phyloP scores from a whole-genome alignment of 2,113 vertebrate species.

The Lipophrys pholis region DNA sequence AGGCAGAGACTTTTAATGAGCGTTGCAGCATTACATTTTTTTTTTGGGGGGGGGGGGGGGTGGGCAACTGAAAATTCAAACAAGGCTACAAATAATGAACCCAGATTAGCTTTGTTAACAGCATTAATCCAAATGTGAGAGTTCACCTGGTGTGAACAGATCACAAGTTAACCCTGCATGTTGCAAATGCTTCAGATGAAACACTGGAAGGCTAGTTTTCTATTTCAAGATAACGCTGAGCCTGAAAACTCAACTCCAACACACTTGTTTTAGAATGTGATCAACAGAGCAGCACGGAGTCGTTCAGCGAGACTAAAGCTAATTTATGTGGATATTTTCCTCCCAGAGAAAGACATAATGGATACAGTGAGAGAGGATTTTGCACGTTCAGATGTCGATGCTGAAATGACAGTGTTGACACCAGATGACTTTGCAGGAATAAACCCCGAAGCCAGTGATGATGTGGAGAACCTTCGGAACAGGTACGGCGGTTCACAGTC shows the following conservation, averaged over 20 bases:
- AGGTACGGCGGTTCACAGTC: slow-evolving; percentile 78
- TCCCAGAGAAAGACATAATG: slow-evolving; percentile 56
- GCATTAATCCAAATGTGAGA: slow-evolving; percentile 8
- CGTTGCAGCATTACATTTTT: not conserved
- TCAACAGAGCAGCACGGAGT: slow-evolving; percentile 52
- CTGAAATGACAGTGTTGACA: slow-evolving; percentile 76
- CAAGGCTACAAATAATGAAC: slow-evolving; percentile 3
- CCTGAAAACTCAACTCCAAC: slow-evolving; percentile 75
- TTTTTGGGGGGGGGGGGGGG: not conserved
- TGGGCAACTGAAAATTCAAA: slow-evolving; percentile 5
- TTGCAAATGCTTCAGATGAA: slow-evolving; percentile 63
- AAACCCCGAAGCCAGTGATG: slow-evolving; percentile 61
- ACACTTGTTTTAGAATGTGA: slow-evolving; percentile 34
- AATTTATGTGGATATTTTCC: slow-evolving; percentile 18
- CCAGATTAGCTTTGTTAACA: slow-evolving; percentile 6
- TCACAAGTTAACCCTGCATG: slow-evolving; percentile 38
- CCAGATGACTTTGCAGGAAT: slow-evolving; percentile 63
- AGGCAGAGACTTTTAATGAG: slow-evolving; percentile 8
- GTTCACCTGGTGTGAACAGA: slow-evolving; percentile 60
- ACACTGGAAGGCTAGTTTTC: slow-evolving; percentile 80
- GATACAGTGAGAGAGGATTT: slow-evolving; percentile 73
- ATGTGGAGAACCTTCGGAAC: slow-evolving; percentile 84
- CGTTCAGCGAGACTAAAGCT: slow-evolving; percentile 38
- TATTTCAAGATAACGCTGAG: slow-evolving; percentile 93
- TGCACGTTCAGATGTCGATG: slow-evolving; percentile 70